A percentile compares a stretch with the other conserved stretches of the same genome.
Conservation (phyloP, 2,888 invertebrate species). For the Dasypolia templi region DNA sequence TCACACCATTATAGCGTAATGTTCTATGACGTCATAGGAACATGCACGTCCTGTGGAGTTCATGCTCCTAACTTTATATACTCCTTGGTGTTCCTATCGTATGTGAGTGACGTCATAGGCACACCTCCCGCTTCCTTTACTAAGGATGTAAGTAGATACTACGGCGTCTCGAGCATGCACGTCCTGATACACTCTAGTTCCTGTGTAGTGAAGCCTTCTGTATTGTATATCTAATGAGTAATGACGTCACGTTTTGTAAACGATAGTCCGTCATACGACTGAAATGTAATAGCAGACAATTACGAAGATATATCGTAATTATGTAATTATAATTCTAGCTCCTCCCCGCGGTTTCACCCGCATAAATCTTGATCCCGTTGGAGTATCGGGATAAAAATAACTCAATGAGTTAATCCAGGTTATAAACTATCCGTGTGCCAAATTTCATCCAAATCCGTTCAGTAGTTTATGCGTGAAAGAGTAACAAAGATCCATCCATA, state of each 20-base stretch:
- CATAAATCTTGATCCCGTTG: too few species aligned
- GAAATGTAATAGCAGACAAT: conserved; percentile 34
- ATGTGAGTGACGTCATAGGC: conserved; percentile 39
- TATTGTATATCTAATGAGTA: conserved; percentile 3
- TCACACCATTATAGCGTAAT: neutral
- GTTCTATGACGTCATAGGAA: conserved; percentile 27
- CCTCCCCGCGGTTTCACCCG: too few species aligned
- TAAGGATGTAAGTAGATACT: conserved; percentile 24
- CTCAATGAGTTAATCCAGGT: too few species aligned
- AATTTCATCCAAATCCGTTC: too few species aligned
- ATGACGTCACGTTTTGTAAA: conserved; percentile 13
- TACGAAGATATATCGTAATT: conserved; percentile 39
- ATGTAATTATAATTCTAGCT: conserved; percentile 39
- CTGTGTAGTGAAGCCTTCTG: conserved; percentile 15
- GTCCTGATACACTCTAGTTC: conserved; percentile 32
- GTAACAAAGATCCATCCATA: too few species aligned
- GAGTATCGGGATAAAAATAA: too few species aligned
- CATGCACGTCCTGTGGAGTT: conserved; percentile 48
- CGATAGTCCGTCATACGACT: conserved; percentile 4
- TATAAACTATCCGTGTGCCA: too few species aligned
- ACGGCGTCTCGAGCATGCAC: conserved; percentile 39
- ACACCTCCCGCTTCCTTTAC: conserved; percentile 50
- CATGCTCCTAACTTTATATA: conserved; percentile 9
- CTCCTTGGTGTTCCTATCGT: conserved; percentile 15
- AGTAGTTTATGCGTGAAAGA: too few species aligned